phyloP scores from a whole-genome alignment of 1,140 invertebrate genomes.

The Atta cephalotes region DNA sequence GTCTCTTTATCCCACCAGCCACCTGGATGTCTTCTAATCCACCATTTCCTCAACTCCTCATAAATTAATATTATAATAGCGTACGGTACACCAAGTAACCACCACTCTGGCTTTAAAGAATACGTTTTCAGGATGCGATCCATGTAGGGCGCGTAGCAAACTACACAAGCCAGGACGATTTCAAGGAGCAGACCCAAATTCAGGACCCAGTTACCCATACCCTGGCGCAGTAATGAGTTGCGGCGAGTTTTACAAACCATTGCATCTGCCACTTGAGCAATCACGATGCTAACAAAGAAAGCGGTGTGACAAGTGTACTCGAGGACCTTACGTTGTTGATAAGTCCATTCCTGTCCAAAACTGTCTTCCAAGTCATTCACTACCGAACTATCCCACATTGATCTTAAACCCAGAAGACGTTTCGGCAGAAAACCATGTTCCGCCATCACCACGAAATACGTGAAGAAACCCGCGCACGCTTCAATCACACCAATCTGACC shows the following conservation, averaged over 20 bases:
- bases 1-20: constrained; percentile 94
- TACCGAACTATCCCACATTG: constrained; percentile 91
- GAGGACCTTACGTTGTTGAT: constrained; percentile 90
- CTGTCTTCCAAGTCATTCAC: constrained; percentile 92
- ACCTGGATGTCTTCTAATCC: constrained; percentile 90
- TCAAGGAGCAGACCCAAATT: constrained; percentile 91
- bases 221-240: constrained; percentile 92
- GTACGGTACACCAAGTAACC: constrained; percentile 92
- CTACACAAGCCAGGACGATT: constrained; percentile 88
- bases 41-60: constrained; percentile 91
- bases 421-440: constrained; percentile 93
- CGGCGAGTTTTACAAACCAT: constrained; percentile 94
- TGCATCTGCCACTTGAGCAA: constrained; percentile 93
- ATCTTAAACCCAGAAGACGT: constrained; percentile 90
- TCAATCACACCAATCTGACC: constrained; percentile 96
- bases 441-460: constrained; percentile 95
- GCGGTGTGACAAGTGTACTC: constrained; percentile 93
- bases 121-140: constrained; percentile 88
- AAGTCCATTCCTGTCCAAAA: constrained; percentile 93
- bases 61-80: constrained; percentile 91
- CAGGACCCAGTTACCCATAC: constrained; percentile 91
- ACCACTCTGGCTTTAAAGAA: constrained; percentile 88
- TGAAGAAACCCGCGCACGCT: constrained; percentile 94
- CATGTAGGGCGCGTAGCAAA: constrained; percentile 91
- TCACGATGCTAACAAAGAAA: constrained; percentile 93